phyloP scores from a whole-genome alignment of 2,888 invertebrate genomes.

The Platycnemis pennipes region DNA sequence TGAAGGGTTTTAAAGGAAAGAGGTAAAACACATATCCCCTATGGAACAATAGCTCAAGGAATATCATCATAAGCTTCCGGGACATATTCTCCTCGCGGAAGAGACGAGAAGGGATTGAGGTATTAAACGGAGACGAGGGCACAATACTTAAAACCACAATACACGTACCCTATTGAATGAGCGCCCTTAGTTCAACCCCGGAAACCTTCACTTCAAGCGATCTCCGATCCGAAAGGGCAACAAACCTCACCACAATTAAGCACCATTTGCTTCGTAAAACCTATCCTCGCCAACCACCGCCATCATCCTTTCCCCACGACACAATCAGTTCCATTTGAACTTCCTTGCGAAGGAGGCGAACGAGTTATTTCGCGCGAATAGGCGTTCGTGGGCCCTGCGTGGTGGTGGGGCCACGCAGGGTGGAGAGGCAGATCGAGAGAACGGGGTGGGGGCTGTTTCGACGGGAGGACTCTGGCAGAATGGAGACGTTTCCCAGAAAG shows the following conservation, averaged over 20 bases:
- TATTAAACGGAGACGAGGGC: no score
- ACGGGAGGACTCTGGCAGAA: neutral
- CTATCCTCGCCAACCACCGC: neutral
- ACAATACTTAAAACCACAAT: no score
- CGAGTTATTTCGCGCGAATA: neutral
- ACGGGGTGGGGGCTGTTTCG: neutral
- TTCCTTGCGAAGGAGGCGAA: neutral
- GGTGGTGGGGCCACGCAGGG: no score
- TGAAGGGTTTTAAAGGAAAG: no score
- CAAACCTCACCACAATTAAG: neutral
- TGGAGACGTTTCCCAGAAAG: neutral
- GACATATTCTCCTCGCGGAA: no score
- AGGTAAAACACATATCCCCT: no score
- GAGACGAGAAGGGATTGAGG: no score
- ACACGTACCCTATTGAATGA: no score
- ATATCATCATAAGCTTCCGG: no score
- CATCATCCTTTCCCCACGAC: neutral
- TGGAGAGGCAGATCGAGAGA: no score
- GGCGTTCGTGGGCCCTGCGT: neutral
- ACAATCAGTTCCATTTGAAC: neutral
- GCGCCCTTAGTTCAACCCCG: no score
- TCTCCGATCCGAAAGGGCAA: neutral
- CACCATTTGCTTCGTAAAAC: neutral
- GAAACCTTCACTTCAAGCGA: neutral
- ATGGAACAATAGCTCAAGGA: no score